Base-by-base conservation (phyloP, 2,888 invertebrate species). In the Heliconius erato region DNA sequence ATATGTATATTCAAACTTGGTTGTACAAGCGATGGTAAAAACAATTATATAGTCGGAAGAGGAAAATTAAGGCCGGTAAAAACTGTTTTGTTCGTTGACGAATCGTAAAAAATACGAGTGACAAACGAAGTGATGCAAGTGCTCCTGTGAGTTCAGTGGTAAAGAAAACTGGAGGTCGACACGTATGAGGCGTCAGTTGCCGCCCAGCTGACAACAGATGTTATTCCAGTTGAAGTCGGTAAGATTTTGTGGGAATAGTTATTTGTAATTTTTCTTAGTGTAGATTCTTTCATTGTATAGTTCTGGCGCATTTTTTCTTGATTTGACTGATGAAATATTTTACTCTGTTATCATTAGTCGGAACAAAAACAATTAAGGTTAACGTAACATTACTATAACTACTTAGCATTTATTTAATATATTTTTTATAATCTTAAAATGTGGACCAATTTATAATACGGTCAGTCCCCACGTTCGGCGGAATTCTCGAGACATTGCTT, bases 181-280 rank as follows among this genome's bases (percentile, higher is more conserved):
- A 94, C 95, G 91, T 94, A 95, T 95, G 95, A 95, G 83, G 94
- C 94, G 94, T 95, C 96, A 94, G 96, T 96, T 94, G 95, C 91
- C 93, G 93, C 94, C 91, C 93, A 95, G 94, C 94, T 96, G 95
- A 96, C 96, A 94, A 96, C 96, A 95, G 96, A 96, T 96, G 96
- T 94, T 93, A 93, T 92, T 90, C 92, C 93, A 86, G 91, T 91
- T 89, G 95, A 95, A 91, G 90, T 87, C 92, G 96, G 96, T 96
- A 87, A 96, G 96, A 44, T 44, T 69, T 71, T 26, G 69, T 68
- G 23, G n/a, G 14, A 63, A n/a, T 14, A 76, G 32, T 63, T 63
- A 35, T 35, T 44, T 2, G 26, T 44, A 44, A 71, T 72, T 26
- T 16, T 44, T 72, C 16, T 72, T 72, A 26, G 44, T 35, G 1